phyloP scores from a whole-genome alignment of 1,140 invertebrate genomes.

The Arion vulgaris region DNA sequence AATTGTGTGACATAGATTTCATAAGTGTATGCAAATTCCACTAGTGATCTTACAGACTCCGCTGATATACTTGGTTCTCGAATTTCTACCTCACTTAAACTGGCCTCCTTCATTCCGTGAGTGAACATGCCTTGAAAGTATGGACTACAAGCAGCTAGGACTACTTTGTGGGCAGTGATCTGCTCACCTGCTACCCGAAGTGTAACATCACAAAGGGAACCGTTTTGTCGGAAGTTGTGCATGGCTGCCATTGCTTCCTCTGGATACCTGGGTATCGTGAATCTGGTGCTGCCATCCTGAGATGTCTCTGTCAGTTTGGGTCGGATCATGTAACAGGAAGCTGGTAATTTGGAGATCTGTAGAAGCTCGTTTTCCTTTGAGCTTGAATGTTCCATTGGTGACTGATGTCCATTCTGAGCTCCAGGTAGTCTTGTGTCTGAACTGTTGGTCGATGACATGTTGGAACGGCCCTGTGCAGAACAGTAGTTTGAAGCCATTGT shows the following conservation, averaged over 20 bases:
- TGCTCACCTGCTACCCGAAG: constrained; percentile 61
- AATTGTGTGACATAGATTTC: constrained; percentile 89
- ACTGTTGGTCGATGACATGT: not conserved
- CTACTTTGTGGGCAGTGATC: constrained; percentile 67
- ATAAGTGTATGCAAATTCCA: constrained; percentile 93
- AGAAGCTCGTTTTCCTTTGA: not conserved
- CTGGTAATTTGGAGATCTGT: not conserved
- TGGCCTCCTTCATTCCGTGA: constrained; percentile 89
- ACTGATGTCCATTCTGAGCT: constrained; percentile 46
- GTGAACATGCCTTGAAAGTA: constrained; percentile 96
- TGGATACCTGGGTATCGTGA: constrained; percentile 86
- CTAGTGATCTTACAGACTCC: constrained; percentile 85
- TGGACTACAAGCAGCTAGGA: constrained; percentile 69
- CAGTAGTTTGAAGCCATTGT: not conserved
- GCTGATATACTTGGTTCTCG: constrained; percentile 89
- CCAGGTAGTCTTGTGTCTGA: not conserved
- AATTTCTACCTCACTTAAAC: constrained; percentile 81
- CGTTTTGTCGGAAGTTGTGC: constrained; percentile 89
- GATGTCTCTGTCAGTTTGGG: constrained; percentile 59
- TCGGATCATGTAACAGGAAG: constrained; percentile 35
- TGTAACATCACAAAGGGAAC: constrained; percentile 83
- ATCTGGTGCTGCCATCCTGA: constrained; percentile 83
- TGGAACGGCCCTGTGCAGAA: not conserved
- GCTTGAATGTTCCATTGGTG: constrained; percentile 50
- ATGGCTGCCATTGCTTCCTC: constrained; percentile 89